phyloP scores from a whole-genome alignment of 2,113 vertebrate species.

The Lethenteron camtschaticum region DNA sequence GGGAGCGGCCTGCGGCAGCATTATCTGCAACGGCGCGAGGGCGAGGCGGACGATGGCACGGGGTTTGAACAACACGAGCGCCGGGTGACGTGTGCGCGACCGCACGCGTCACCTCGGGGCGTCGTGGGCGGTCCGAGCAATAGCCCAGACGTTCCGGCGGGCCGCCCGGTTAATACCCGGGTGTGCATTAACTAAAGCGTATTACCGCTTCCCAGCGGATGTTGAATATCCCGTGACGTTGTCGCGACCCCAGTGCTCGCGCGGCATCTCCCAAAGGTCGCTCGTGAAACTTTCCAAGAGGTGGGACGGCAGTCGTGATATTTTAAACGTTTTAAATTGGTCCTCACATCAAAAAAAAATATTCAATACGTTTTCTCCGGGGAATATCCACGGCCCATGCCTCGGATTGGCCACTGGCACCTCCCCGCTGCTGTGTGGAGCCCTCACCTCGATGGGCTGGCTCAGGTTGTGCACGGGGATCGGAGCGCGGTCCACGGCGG shows the following conservation, averaged over 20 bases:
- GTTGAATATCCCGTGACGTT: too few relatives aligned
- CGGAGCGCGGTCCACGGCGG: background rate
- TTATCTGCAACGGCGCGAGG: background rate
- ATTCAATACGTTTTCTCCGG: background rate
- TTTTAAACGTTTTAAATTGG: background rate
- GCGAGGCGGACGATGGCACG: background rate
- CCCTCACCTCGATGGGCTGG: constrained; percentile 27
- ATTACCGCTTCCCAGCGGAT: too few relatives aligned
- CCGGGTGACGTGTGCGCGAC: background rate
- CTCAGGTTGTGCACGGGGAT: constrained; percentile 19
- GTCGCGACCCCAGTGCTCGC: background rate
- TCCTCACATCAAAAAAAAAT: background rate
- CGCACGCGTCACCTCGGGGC: background rate
- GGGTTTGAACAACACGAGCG: background rate
- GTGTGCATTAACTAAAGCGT: too few relatives aligned
- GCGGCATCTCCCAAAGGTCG: background rate
- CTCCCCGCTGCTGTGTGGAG: background rate
- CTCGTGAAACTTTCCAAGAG: background rate
- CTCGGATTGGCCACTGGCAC: background rate
- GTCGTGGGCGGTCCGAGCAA: background rate
- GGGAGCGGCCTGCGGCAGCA: constrained; percentile 3
- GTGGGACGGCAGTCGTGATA: background rate
- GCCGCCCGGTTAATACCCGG: too few relatives aligned
- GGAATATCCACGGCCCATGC: background rate
- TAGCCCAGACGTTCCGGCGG: background rate